phyloP scores from a whole-genome alignment of 2,888 invertebrate species.

The Chelonus formosanus region DNA sequence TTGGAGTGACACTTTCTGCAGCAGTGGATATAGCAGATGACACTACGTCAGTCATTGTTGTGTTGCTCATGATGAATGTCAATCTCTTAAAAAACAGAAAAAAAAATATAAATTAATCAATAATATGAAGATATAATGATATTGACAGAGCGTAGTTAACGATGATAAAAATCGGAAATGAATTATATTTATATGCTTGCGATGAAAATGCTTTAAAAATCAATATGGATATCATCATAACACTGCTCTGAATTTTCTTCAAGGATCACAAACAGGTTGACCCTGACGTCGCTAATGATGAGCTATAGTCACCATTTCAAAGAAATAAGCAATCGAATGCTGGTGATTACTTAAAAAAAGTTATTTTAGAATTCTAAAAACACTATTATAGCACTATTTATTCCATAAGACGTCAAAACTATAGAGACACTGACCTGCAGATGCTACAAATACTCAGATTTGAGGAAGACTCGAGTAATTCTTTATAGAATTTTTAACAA shows the following conservation, averaged over 20 bases:
- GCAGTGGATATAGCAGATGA: slow-evolving; percentile 48
- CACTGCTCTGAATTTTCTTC: neutral
- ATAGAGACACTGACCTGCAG: slow-evolving; percentile 8
- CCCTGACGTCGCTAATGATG: neutral
- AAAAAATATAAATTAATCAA: slow-evolving; percentile 13
- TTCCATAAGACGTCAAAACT: too few species aligned
- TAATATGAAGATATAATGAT: neutral
- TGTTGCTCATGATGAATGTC: slow-evolving; percentile 48
- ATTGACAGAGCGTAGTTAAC: too few species aligned
- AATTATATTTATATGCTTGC: too few species aligned
- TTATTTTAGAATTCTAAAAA: too few species aligned
- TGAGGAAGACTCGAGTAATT: slow-evolving; percentile 1
- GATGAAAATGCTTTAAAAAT: slow-evolving; percentile 34
- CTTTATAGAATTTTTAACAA: neutral
- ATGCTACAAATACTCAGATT: neutral
- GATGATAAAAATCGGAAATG: too few species aligned
- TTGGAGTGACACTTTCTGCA: slow-evolving; percentile 47
- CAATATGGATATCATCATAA: slow-evolving; percentile 43
- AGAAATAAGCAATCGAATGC: too few species aligned
- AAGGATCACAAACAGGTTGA: slow-evolving; percentile 1
- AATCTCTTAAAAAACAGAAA: slow-evolving; percentile 3
- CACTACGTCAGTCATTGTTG: slow-evolving; percentile 42
- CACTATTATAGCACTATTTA: too few species aligned
- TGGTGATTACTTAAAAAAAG: too few species aligned
- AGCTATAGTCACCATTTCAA: too few species aligned